phyloP scores from a whole-genome alignment of 2,113 vertebrate species.

The Nycticorax nycticorax region DNA sequence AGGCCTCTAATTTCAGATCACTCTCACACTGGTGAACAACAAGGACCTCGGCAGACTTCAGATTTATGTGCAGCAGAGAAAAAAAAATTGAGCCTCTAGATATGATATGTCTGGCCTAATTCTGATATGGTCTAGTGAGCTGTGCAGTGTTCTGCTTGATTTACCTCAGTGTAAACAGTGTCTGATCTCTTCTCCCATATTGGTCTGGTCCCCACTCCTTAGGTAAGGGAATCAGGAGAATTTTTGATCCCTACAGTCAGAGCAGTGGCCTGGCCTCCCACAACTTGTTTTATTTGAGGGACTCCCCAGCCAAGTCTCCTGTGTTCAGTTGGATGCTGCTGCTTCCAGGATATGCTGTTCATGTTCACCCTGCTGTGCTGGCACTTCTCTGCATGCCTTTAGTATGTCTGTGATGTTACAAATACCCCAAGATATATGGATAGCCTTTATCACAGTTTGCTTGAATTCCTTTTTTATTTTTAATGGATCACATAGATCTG shows the following conservation, averaged over 20 bases:
- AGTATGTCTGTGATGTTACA: background rate
- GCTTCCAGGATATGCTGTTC: slow-evolving; percentile 23
- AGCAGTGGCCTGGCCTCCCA: background rate
- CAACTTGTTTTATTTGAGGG: slow-evolving; percentile 17
- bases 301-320: background rate
- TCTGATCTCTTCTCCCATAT: background rate
- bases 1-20: background rate
- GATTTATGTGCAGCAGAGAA: background rate
- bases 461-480: slow-evolving; percentile 18
- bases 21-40: background rate
- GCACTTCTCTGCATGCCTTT: slow-evolving; percentile 3
- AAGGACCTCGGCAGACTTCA: background rate
- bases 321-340: slow-evolving; percentile 30
- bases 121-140: slow-evolving; percentile 31
- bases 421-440: background rate
- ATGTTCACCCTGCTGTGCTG: slow-evolving; percentile 36
- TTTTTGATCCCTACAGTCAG: background rate
- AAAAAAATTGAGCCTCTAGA: background rate
- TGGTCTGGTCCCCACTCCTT: background rate
- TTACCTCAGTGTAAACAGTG: slow-evolving; percentile 32
- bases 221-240: background rate
- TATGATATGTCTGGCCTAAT: slow-evolving; percentile 50
- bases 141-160: slow-evolving; percentile 42
- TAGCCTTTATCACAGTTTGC: slow-evolving; percentile 1
- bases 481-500: background rate